A percentile compares a stretch with the other conserved stretches of the same genome.
These are phyloP conservation scores for Phoebastria nigripes DNA, from an alignment of 2,797 vertebrate species.

Conservation along the genomic window DNA sequence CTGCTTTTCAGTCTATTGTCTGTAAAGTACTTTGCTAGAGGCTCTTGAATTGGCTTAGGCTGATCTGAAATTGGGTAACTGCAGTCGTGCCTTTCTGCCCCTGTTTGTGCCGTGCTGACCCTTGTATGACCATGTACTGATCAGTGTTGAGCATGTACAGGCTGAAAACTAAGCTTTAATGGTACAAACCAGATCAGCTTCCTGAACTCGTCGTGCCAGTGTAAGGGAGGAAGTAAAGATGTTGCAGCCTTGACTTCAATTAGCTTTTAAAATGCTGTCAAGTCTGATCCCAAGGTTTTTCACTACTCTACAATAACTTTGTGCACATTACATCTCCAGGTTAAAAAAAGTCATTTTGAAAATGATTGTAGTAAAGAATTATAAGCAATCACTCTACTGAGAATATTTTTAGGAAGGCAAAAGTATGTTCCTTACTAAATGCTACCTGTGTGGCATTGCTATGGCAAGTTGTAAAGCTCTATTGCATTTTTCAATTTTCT, in stretches of 20 bases:
- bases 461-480: neutral
- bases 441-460: neutral
- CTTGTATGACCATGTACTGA: neutral
- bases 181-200: neutral
- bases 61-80: neutral
- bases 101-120: neutral
- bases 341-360: neutral
- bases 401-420: neutral
- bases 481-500: neutral
- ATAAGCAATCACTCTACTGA: neutral
- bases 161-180: neutral
- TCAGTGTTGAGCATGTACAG: neutral
- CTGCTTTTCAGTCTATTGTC: neutral
- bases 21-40: neutral
- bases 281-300: neutral
- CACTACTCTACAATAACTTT: neutral
- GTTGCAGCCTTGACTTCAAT: neutral
- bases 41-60: neutral
- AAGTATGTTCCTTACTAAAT: neutral
- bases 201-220: neutral
- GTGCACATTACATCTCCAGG: neutral
- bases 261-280: neutral
- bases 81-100: neutral
- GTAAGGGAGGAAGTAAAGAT: neutral
- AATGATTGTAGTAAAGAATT: neutral